phyloP scores from a whole-genome alignment of 2,888 invertebrate species.

The Operophtera brumata region DNA sequence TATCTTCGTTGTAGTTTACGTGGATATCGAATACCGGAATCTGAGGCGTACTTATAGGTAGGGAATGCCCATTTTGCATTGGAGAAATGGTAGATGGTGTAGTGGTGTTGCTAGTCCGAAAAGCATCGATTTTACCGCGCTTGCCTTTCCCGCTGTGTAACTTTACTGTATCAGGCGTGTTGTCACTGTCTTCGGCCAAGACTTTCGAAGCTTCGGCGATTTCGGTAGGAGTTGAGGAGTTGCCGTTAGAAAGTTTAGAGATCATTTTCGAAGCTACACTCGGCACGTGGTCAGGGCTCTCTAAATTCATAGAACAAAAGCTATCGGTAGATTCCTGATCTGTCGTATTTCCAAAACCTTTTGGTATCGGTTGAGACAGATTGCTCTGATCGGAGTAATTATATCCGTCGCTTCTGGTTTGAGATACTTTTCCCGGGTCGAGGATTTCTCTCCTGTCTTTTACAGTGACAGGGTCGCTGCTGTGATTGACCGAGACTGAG shows the following conservation, averaged over 20 bases:
- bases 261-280: slow-evolving; percentile 67
- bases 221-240: slow-evolving; percentile 73
- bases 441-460: slow-evolving; percentile 54
- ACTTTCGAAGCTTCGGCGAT: slow-evolving; percentile 39
- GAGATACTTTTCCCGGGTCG: slow-evolving; percentile 48
- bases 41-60: slow-evolving; percentile 65
- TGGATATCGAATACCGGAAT: slow-evolving; percentile 72
- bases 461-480: slow-evolving; percentile 58
- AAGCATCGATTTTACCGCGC: slow-evolving; percentile 63
- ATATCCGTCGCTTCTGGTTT: slow-evolving; percentile 59
- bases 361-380: slow-evolving; percentile 48
- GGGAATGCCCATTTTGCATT: slow-evolving; percentile 69
- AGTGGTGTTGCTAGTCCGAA: slow-evolving; percentile 64
- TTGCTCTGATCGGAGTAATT: slow-evolving; percentile 55
- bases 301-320: slow-evolving; percentile 56
- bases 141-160: slow-evolving; percentile 54
- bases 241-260: slow-evolving; percentile 72
- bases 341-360: slow-evolving; percentile 58
- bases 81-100: slow-evolving; percentile 77
- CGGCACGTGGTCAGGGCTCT: slow-evolving; percentile 64
- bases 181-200: slow-evolving; percentile 52
- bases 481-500: slow-evolving; percentile 33
- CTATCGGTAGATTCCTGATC: slow-evolving; percentile 74
- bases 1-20: slow-evolving; percentile 69
- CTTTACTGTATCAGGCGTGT: slow-evolving; percentile 67